A percentile compares a stretch with the other conserved stretches of the same genome.
These are phyloP conservation scores for Cetoscarus ocellatus DNA, from an alignment of 2,797 vertebrate genomes.

Conservation along the genomic window DNA sequence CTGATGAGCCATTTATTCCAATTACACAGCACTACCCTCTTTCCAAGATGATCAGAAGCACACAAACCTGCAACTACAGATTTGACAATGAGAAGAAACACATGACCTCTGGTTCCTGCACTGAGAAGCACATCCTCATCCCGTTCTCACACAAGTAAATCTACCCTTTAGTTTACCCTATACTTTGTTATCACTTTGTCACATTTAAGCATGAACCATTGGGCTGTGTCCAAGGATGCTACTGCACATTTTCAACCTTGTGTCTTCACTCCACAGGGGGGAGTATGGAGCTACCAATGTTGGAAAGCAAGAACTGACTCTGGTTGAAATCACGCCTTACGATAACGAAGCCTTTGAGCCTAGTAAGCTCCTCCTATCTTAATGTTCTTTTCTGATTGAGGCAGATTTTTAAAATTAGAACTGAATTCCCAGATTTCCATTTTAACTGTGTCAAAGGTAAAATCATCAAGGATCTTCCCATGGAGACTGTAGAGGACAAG, in stretches of 20 bases:
- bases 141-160: slow-evolving; percentile 93
- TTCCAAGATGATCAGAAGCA: slow-evolving; percentile 89
- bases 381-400: slow-evolving; percentile 6
- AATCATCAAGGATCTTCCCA: slow-evolving; percentile 82
- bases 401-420: neutral
- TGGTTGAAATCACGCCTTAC: slow-evolving; percentile 85
- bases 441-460: slow-evolving; percentile 36
- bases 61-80: slow-evolving; percentile 92
- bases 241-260: slow-evolving; percentile 6
- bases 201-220: neutral
- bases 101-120: slow-evolving; percentile 89
- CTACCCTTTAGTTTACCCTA: neutral
- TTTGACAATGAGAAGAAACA: slow-evolving; percentile 91
- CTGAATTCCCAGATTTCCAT: neutral
- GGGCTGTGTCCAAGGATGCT: neutral
- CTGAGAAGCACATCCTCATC: slow-evolving; percentile 91
- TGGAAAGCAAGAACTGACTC: slow-evolving; percentile 90
- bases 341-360: slow-evolving; percentile 89
- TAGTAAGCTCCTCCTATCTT: slow-evolving; percentile 77
- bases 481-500: slow-evolving; percentile 86
- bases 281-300: slow-evolving; percentile 86
- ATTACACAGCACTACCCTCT: slow-evolving; percentile 84
- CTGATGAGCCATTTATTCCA: no score
- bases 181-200: neutral
- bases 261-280: slow-evolving; percentile 75